Percentiles rank a stretch among this genome's conserved stretches.
phyloP scores from a whole-genome alignment of 2,797 vertebrate genomes.

The Hipposideros larvatus region DNA sequence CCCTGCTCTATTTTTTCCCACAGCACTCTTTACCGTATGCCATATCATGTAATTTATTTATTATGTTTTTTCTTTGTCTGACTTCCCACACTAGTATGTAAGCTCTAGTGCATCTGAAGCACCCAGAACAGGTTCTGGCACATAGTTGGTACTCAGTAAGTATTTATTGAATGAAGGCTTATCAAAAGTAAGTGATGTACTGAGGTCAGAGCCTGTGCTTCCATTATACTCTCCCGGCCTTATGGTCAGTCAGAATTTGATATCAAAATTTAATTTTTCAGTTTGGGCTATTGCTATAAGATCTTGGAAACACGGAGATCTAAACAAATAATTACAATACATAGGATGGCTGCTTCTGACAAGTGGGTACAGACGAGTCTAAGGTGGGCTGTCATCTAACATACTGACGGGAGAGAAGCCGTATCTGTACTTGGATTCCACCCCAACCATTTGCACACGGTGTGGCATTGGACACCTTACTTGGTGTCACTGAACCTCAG shows the following conservation, averaged over 20 bases:
- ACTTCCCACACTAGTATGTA: not conserved
- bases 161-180: not conserved
- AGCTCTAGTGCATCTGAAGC: not conserved
- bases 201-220: not conserved
- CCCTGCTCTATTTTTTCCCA: not conserved
- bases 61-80: not conserved
- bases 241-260: not conserved
- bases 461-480: not conserved
- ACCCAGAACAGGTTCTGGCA: not conserved
- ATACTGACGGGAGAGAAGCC: not conserved
- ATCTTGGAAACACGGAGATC: not conserved
- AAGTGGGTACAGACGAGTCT: not conserved
- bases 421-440: not conserved
- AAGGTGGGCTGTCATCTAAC: not conserved
- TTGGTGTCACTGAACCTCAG: not conserved
- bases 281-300: not conserved
- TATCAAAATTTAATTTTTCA: not conserved
- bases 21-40: not conserved
- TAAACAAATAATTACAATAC: not conserved
- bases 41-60: not conserved
- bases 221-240: not conserved
- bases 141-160: not conserved
- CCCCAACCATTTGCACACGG: not conserved
- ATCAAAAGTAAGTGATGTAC: not conserved
- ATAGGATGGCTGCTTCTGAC: not conserved